Conservation (phyloP, 2,113 vertebrate genomes). For the Mionectes macconnelli region DNA sequence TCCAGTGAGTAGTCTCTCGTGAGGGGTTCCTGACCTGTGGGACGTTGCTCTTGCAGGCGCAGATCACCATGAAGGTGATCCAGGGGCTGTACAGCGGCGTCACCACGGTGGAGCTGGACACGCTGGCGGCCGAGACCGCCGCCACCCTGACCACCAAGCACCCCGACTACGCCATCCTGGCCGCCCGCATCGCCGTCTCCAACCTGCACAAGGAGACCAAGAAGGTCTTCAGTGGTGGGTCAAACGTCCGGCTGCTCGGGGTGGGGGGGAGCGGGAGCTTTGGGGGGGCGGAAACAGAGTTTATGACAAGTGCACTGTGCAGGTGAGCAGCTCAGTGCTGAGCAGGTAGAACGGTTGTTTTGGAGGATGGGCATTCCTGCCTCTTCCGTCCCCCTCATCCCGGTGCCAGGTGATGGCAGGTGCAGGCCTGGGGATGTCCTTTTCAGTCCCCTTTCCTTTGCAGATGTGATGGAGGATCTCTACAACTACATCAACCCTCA, state of each 20-base stretch:
- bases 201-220: conserved; percentile 98
- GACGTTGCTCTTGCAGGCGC: conserved; percentile 73
- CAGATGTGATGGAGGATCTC: conserved; percentile 96
- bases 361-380: background rate
- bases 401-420: rapidly evolving
- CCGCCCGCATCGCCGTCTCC: conserved; percentile 93
- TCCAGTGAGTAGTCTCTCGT: rapidly evolving
- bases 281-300: background rate
- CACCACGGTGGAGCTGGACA: conserved; percentile 93
- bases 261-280: background rate
- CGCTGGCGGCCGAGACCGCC: conserved; percentile 90
- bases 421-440: background rate
- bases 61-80: conserved; percentile 99
- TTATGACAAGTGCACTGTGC: rapidly evolving
- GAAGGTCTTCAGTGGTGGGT: conserved; percentile 94
- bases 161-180: conserved; percentile 93
- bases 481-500: conserved; percentile 90
- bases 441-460: background rate
- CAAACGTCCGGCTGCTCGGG: background rate
- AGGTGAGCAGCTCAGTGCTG: background rate
- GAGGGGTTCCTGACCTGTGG: background rate
- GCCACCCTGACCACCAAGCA: conserved; percentile 96
- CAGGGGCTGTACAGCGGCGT: conserved; percentile 94
- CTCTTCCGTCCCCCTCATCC: background rate
- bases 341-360: background rate